Percentiles rank a stretch among this genome's conserved stretches.
These are phyloP conservation scores for Petrocephalus zakoni DNA, from an alignment of 2,113 vertebrate genomes.

Conservation along the genomic window DNA sequence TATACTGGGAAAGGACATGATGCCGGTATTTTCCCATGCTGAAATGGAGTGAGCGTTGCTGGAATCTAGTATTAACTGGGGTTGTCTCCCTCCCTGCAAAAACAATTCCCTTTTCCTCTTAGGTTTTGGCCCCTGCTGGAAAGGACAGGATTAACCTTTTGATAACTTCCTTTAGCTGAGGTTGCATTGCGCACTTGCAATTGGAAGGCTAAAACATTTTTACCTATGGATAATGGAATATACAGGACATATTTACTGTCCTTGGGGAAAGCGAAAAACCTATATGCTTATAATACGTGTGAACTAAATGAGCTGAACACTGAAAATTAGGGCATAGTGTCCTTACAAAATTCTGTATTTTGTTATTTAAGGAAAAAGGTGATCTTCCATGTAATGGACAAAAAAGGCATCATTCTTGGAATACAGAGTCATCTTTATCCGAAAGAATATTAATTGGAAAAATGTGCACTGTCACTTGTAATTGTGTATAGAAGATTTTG, in stretches of 20 bases:
- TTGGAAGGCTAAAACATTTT: neutral
- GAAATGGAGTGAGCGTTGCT: neutral
- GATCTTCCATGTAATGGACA: neutral
- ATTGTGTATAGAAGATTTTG: neutral
- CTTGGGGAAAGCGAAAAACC: neutral
- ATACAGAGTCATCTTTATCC: neutral
- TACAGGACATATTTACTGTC: neutral
- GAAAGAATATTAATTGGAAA: slow-evolving; percentile 2
- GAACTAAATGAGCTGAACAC: neutral
- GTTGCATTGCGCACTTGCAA: neutral
- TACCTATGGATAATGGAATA: neutral
- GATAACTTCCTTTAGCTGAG: neutral
- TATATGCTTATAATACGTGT: neutral
- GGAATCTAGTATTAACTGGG: neutral
- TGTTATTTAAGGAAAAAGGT: neutral
- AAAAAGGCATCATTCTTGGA: slow-evolving; percentile 1
- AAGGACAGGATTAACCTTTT: neutral
- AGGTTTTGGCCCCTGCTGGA: neutral
- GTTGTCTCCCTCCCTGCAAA: neutral
- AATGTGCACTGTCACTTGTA: neutral
- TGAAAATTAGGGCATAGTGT: neutral
- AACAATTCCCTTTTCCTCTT: neutral
- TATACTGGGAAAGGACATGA: neutral
- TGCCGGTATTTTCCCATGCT: neutral
- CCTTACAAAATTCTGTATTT: neutral